Evolutionary conservation across 2,888 invertebrate species (phyloP).

Genomic region (Heliconius erato): DNA sequence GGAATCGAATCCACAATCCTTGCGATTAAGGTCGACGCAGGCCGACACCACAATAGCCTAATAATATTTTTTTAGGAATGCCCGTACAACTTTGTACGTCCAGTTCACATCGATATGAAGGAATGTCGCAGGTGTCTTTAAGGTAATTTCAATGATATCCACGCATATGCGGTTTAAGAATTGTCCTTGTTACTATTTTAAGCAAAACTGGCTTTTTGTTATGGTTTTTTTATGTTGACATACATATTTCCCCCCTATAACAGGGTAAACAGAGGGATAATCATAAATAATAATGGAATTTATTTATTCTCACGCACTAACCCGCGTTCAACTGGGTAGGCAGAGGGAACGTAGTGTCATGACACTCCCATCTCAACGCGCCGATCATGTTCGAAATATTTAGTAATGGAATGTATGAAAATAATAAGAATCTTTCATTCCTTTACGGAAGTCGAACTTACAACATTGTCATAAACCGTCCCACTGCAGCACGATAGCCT

Average conservation of each 20-base stretch:
- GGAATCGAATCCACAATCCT: not conserved
- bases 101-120: constrained; percentile 4
- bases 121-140: constrained; percentile 30
- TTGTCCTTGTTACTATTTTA: constrained; percentile 20
- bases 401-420: not conserved
- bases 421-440: too few species aligned
- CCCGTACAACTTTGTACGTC: not conserved
- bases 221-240: constrained; percentile 7
- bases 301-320: too few species aligned
- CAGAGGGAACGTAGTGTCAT: not conserved
- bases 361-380: not conserved
- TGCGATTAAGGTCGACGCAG: not conserved
- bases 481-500: too few species aligned
- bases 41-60: not conserved
- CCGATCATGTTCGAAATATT: too few species aligned
- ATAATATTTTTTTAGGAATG: not conserved
- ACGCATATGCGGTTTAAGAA: not conserved
- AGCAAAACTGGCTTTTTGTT: not conserved
- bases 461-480: not conserved
- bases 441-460: not conserved
- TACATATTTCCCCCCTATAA: not conserved
- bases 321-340: too few species aligned
- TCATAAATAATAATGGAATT: too few species aligned
- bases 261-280: not conserved
- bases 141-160: constrained; percentile 5